A percentile compares a stretch with the other conserved stretches of the same genome.
Conservation (phyloP, 92 coral and sea anemone species). For the Isaurus tuberculatus region DNA sequence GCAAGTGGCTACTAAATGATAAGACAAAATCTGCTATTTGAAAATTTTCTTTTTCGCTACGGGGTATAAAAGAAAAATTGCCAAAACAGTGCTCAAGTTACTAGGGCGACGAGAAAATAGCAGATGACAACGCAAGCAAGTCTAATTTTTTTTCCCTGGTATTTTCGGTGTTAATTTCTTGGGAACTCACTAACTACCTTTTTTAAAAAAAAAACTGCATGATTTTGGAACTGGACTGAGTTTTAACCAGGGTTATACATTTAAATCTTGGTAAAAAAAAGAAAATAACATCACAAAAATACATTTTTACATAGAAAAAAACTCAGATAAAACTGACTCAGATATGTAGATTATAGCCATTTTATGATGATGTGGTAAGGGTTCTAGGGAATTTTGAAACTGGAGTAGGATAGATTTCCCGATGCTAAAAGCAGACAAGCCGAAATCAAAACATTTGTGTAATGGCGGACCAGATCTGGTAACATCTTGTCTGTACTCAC, state of each 20-base stretch:
- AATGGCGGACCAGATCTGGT: background rate
- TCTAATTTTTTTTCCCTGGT: background rate
- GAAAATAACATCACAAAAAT: too few species aligned
- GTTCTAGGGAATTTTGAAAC: conserved; percentile 1
- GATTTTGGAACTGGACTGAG: background rate
- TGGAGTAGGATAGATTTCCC: conserved; percentile 23
- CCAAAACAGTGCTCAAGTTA: too few species aligned
- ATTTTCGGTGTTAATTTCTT: background rate
- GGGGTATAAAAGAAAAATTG: too few species aligned
- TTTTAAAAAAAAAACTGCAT: background rate
- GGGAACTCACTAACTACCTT: background rate
- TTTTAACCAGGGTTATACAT: background rate
- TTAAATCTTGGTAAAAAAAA: too few species aligned
- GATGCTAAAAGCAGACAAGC: background rate
- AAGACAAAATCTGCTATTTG: too few species aligned
- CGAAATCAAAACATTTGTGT: background rate
- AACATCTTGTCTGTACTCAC: background rate
- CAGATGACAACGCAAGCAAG: too few species aligned
- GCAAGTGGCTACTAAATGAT: too few species aligned
- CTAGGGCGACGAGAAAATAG: too few species aligned
- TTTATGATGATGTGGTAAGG: background rate
- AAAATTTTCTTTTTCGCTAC: too few species aligned
- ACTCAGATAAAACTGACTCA: too few species aligned
- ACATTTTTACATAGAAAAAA: too few species aligned
- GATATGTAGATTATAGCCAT: too few species aligned